Evolutionary conservation across 2,797 vertebrate genomes (phyloP).

Genomic region (Poecilia gillii): DNA sequence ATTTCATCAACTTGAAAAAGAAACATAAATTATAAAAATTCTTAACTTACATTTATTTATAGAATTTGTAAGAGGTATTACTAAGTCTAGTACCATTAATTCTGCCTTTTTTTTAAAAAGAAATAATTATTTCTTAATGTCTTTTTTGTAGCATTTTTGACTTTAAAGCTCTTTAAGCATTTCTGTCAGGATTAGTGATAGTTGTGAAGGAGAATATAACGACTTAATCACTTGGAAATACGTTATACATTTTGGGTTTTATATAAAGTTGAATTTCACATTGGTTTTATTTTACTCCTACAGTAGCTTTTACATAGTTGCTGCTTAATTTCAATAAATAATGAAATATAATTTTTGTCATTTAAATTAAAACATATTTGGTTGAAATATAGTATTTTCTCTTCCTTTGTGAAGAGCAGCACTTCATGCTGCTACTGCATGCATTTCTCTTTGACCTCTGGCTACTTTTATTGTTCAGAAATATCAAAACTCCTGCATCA

Average conservation of each 20-base stretch:
- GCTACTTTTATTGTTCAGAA: not conserved
- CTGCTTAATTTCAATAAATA: not conserved
- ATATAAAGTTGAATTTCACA: too few relatives aligned
- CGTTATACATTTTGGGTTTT: too few relatives aligned
- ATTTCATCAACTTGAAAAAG: not conserved
- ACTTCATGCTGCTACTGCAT: not conserved
- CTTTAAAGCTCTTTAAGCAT: not conserved
- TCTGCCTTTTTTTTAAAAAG: not conserved
- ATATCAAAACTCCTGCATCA: not conserved
- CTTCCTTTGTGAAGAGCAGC: not conserved
- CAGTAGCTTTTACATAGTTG: too few relatives aligned
- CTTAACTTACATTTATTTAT: not conserved
- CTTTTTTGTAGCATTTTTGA: not conserved
- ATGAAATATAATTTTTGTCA: not conserved
- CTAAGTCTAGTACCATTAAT: not conserved
- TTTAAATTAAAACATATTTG: not conserved
- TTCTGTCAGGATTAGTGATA: not conserved
- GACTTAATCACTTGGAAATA: too few relatives aligned
- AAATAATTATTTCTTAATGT: not conserved
- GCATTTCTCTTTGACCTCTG: not conserved
- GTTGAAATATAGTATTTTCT: not conserved
- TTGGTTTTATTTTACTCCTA: too few relatives aligned
- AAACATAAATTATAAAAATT: not conserved
- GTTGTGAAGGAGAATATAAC: not conserved
- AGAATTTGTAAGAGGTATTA: not conserved